These are phyloP conservation scores for Xanthorhoe designata DNA, from an alignment of 2,888 invertebrate species.

Conservation along the genomic window DNA sequence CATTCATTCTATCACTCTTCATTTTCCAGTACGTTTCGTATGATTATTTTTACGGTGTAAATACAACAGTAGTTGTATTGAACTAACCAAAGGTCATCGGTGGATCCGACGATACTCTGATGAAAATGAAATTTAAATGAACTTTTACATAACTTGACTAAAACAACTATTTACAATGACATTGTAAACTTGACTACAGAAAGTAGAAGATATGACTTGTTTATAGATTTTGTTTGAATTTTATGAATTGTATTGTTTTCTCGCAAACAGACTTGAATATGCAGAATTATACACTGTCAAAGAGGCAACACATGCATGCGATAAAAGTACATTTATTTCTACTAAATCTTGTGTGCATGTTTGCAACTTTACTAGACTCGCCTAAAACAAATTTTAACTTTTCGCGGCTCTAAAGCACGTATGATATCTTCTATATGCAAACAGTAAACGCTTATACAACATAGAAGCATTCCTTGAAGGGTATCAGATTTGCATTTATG, in stretches of 20 bases:
- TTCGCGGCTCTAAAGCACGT: not conserved
- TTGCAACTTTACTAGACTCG: conserved; percentile 4
- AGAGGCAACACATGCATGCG: conserved; percentile 14
- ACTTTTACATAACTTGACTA: conserved; percentile 66
- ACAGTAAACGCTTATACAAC: not conserved
- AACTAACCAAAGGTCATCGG: conserved; percentile 62
- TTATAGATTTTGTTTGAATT: conserved; percentile 64
- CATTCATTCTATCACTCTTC: conserved; percentile 51
- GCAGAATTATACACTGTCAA: not conserved
- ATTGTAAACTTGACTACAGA: conserved; percentile 59
- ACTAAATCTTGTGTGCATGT: not conserved
- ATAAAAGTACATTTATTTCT: not conserved
- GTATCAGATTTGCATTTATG: too few species aligned
- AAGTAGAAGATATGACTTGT: conserved; percentile 64
- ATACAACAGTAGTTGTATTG: conserved; percentile 60
- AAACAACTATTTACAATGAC: conserved; percentile 53
- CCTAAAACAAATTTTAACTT: not conserved
- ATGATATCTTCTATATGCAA: conserved; percentile 22
- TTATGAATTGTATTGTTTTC: conserved; percentile 74
- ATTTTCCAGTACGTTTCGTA: conserved; percentile 61
- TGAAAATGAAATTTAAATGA: conserved; percentile 76
- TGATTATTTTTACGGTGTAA: conserved; percentile 51
- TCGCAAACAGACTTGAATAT: conserved; percentile 53
- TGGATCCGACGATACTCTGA: conserved; percentile 62
- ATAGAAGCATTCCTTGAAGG: too few species aligned